Base-by-base conservation (phyloP, 2,797 vertebrate genomes). In the Parambassis ranga region DNA sequence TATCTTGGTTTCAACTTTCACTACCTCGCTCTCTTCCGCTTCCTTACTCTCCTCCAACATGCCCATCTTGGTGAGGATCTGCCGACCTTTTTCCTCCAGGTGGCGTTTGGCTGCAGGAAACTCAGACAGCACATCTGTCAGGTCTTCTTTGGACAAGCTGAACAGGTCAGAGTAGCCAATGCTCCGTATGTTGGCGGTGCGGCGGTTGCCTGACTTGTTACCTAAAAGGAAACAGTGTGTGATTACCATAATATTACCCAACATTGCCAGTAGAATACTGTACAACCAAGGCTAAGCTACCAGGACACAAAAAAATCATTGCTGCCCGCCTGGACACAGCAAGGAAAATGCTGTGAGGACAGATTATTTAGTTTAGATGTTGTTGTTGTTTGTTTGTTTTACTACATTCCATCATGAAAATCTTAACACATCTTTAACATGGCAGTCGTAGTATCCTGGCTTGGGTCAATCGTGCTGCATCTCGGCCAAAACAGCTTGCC, bases 181-280 rank as follows among this genome's bases (percentile, higher is more conserved):
- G 88, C 97, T 98, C 41, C 92, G 87, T 82, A 98, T 97, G 79
- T 96, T 95, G 69, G 97, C 97, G 0, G 96, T 98, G 64, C 96
- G 93, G 1, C 96, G 94, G 77, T 97, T 98, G 32, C 96, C 96
- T 0, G 94, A 94, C 65, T 75, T 93, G 89, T 97, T 98, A 14
- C 96, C 97, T 98, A 56, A 26, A 75, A 37, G 1, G 1, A 55
- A 20, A 70, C 2, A 47, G 6, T 3, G 5, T 24, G 9, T 2
- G 4, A 43, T 31, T 46, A 16, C 7, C 33, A 39, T 30, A 14
- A 31, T 57, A n/a, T n/a, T n/a, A n/a, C n/a, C n/a, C n/a, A n/a
- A n/a, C n/a, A n/a, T n/a, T n/a, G n/a, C n/a, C n/a, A n/a, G n/a
- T n/a, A n/a, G n/a, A n/a, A n/a, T n/a, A n/a, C n/a, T n/a, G n/a